Evolutionary conservation across 2,113 vertebrate genomes (phyloP), one percentile per base, ranked within the genome.

Genomic region (Odontophorus gujanensis): DNA sequence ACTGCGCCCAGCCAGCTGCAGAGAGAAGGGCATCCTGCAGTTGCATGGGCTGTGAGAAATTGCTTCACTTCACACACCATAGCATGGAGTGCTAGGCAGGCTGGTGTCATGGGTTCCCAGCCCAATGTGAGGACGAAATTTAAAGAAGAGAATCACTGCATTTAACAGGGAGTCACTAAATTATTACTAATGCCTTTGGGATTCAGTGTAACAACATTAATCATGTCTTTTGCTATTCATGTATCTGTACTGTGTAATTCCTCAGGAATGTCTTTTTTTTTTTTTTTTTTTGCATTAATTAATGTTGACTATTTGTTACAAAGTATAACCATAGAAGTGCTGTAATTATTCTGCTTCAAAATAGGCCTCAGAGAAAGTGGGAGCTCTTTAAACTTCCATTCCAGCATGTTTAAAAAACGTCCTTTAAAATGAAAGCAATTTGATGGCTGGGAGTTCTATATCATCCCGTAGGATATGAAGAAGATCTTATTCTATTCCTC

Each of bases 251-350:
- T 97, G 95, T 94, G 96, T 97, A 97, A 97, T 96, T 96, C 95
- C 87, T 94, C 95, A 97, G 97, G 96, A 97, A 97, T 97, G 95
- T 85, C 93, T 93, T 95, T 96, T 82, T 91, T 96, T 98, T 94
- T 96, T 94, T 95, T 96, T 83, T 91, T 96, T 98, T 94, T 95
- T 97, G 89, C 95, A 96, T 96, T 96, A 97, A 97, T 97, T 96
- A 95, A 96, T 96, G 90, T 92, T 94, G 89, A 91, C 92, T 96
- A 34, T 96, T 92, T 95, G 92, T 96, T 95, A 81, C 92, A 91
- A 95, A 95, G 87, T 92, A 97, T 96, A 96, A 96, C 96, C 95
- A 94, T 96, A 96, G 95, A 97, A 97, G 96, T 81, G 87, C 89
- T 96, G 57, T 95, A 88, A 69, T 77, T 94, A 86, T 69, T 94